Base-by-base conservation (phyloP, 2,888 invertebrate species). In the Ochlodes sylvanus region DNA sequence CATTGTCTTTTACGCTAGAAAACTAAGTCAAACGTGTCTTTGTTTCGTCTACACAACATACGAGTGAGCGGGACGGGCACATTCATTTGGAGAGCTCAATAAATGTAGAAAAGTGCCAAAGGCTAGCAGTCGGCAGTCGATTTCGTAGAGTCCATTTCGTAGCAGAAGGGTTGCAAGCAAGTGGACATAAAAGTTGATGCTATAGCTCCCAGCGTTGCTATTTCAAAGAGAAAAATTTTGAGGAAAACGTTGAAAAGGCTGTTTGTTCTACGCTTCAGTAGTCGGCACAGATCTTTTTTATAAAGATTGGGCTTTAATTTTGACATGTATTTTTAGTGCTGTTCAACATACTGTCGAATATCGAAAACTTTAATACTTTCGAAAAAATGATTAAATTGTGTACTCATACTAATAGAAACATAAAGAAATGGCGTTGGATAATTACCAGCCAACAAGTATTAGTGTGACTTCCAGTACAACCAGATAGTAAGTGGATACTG, bases 81-180 rank as follows among this genome's bases (percentile, higher is more conserved):
- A 57, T 41, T 65, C 65, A 58, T 58, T 61, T 58, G 57, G 41
- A 21, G 58, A 65, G 21, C 65, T 52, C 58, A 52, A 65, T 65
- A 58, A 65, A 57, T 58, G 58, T 65, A 65, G 58, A 15, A 55
- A 61, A 65, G n/a, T 58, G 65, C 50, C 50, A 41, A 50, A 58
- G 65, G 65, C 57, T 65, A 58, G 57, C 44, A 57, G 58, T 19
- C 44, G 57, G 57, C 38, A 38, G 64, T 57, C 57, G 65, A 65
- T 58, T 57, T 58, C 19, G 65, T 19, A 6, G 60, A 60, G 64
- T 64, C 57, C 50, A 41, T 58, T 58, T 52, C 50, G 17, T 14
- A 56, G 56, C 17, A 57, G 54, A 57, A 58, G 58, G 58, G 57
- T 58, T 52, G 63, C 27, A 41, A 44, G 44, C 21, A 42, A 21